A percentile compares a stretch with the other conserved stretches of the same genome.
These are phyloP conservation scores for Gavia stellata DNA, from an alignment of 2,113 vertebrate species.

Conservation along the genomic window DNA sequence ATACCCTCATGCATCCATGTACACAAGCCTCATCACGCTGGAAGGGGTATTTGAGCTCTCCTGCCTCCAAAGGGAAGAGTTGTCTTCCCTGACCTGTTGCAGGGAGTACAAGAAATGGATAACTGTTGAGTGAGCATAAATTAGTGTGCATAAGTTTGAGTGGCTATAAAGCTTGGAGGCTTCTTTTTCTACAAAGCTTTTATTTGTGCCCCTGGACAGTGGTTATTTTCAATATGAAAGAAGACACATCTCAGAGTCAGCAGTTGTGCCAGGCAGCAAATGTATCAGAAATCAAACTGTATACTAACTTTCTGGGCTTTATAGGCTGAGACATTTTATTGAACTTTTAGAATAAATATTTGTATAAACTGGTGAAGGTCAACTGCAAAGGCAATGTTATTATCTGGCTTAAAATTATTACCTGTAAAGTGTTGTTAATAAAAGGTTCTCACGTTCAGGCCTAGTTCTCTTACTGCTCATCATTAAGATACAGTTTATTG, in stretches of 20 bases:
- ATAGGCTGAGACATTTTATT: neutral
- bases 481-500: neutral
- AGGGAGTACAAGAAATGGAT: neutral
- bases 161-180: neutral
- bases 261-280: neutral
- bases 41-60: neutral
- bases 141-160: neutral
- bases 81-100: neutral
- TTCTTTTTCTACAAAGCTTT: neutral
- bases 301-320: neutral
- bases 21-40: neutral
- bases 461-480: neutral
- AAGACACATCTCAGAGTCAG: neutral
- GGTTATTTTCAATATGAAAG: neutral
- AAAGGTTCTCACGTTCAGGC: neutral
- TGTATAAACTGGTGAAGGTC: neutral
- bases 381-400: neutral
- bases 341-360: neutral
- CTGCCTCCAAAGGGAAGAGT: neutral
- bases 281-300: neutral
- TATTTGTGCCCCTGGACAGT: neutral
- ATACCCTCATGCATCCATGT: neutral
- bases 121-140: neutral
- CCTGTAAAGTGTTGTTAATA: neutral
- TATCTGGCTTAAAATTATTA: neutral